Conservation (phyloP, 2,113 vertebrate genomes). For the Psettodes erumei region DNA sequence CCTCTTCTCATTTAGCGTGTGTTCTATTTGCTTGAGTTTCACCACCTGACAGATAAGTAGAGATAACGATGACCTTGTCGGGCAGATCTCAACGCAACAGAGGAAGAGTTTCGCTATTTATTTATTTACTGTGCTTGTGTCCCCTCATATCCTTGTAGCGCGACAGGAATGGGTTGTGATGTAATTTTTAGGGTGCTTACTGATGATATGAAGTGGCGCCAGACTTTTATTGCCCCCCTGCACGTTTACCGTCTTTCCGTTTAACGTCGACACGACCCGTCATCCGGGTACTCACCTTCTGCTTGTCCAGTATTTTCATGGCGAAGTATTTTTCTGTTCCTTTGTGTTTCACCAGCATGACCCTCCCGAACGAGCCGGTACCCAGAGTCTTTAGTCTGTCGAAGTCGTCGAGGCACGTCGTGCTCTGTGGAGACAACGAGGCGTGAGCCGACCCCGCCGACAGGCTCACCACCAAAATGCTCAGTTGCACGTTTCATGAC, state of each 20-base stretch:
- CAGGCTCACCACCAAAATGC: not conserved
- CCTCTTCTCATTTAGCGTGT: constrained; percentile 98
- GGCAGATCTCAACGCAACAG: constrained; percentile 25
- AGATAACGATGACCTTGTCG: constrained; percentile 43
- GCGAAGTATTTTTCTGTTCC: constrained; percentile 97
- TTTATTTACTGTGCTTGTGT: constrained; percentile 19
- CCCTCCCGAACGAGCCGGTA: constrained; percentile 98
- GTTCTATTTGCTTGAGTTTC: constrained; percentile 99
- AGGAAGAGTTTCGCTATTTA: constrained; percentile 3
- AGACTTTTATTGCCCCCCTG: not conserved
- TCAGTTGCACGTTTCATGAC: not conserved
- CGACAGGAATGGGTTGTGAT: constrained; percentile 5
- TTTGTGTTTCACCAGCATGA: constrained; percentile 99
- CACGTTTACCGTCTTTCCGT: not conserved
- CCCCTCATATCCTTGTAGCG: not conserved
- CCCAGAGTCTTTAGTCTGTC: constrained; percentile 98
- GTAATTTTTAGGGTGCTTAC: constrained; percentile 3
- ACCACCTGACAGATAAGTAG: constrained; percentile 87
- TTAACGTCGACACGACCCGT: not conserved
- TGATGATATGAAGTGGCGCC: not conserved
- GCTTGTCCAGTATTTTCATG: constrained; percentile 99
- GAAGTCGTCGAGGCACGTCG: constrained; percentile 97
- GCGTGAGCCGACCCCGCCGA: constrained; percentile 1
- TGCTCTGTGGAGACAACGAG: constrained; percentile 84
- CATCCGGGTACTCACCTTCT: constrained; percentile 98